Base-by-base conservation (phyloP, 2,888 invertebrate genomes). In the Mylabris sibirica region DNA sequence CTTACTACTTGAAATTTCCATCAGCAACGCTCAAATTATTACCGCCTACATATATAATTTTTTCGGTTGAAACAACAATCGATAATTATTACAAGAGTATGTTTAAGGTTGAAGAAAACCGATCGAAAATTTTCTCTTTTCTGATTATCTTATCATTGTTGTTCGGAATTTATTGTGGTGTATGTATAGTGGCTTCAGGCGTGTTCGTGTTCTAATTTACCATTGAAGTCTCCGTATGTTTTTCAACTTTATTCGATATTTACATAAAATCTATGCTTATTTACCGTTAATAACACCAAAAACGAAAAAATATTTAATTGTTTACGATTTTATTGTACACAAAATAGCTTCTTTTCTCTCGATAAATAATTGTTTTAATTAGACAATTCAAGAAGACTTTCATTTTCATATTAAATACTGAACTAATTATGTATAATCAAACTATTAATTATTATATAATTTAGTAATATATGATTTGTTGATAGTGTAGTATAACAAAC, bases 281-380 rank as follows among this genome's bases (percentile, higher is more conserved):
- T 57, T 57, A 57, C 57, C 57, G 57, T 57, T 57, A 57, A 1
- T 24, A 57, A n/a, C 57, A 57, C 57, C n/a, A 57, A 26, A 57
- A 49, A 49, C 11, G 12, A 5, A 22, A 49, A 8, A 49, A 49
- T 49, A 2, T 20, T 9, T 20, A 49, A 49, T 49, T 17, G n/a
- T 44, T 44, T 0, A 5, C n/a, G 14, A 38, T 2, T 12, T 14
- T 12, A 38, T 3, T 12, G 38, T 35, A 2, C 3, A 11, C 8
- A 35, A 35, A 35, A 35, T 11, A 11, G 8, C n/a, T n/a, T 35
- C 11, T 35, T 12, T 41, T 41, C 6, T 8, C n/a, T 44, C 5
- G 5, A 44, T 44, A n/a, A n/a, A 14, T 9, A 14, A 17, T 3
- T 17, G 4, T n/a, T 44, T 17, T 1, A 44, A 8, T 44, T 2